Base-by-base conservation (phyloP, 2,113 vertebrate species). In the Muntiacus reevesi region DNA sequence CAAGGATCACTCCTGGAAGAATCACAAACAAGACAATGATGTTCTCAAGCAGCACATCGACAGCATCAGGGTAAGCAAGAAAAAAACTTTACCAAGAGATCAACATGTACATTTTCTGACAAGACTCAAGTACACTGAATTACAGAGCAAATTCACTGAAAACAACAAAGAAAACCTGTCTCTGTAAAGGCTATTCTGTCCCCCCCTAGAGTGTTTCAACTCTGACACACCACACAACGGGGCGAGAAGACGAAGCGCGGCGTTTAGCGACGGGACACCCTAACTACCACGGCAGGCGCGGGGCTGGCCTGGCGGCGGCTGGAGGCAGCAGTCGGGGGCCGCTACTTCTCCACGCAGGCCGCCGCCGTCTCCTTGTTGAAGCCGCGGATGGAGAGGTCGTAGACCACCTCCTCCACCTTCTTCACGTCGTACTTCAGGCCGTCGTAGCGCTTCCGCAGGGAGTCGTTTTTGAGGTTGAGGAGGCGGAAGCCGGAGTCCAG, bases 391-490 rank as follows among this genome's bases (percentile, higher is more conserved):
- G 99, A 99, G 96, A 99, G 98, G 95, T 99, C 99, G 0, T 99
- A 99, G 90, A 99, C 99, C 97, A 99, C 99, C 94, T 99, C 99
- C 98, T 99, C 99, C 0, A 99, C 99, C 97, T 99, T 99, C 99
- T 99, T 99, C 98, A 99, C 99, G 0, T 99, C 99, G 0, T 99
- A 99, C 96, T 99, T 99, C 78, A 99, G 99, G 97, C 99, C 99
- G 3, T 99, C 99, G 0, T 99, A 99, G 28, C 99, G 99, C 94
- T 99, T 99, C 96, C 99, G 98, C 96, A 99, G 98, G 3, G 99
- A 99, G 98, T 99, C 99, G 0, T 99, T 99, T 98, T 99, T 99
- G 98, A 99, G 98, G 98, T 99, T 99, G 97, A 99, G 99, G 84
- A 99, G 99, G 1, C 99, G 99, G 98, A 99, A 99, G 59, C 99